Percentiles rank a stretch among this genome's conserved stretches.
Conservation (phyloP, 2,113 vertebrate genomes). For the Ascaphus truei region DNA sequence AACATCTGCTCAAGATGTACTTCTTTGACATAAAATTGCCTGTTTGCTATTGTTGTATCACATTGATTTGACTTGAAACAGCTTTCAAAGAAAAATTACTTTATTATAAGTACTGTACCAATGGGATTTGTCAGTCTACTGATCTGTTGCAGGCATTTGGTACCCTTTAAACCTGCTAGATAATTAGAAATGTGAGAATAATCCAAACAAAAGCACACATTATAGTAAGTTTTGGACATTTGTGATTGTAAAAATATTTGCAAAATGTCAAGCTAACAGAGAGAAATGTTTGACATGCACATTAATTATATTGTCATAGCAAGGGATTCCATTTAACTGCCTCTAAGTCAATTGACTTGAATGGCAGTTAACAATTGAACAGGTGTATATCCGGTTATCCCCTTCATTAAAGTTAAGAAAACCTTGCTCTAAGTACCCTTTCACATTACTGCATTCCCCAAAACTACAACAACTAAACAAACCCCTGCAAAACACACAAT, state of each 20-base stretch:
- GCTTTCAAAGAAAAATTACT: slow-evolving; percentile 21
- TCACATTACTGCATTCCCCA: too few relatives aligned
- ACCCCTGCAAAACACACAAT: too few relatives aligned
- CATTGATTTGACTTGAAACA: slow-evolving; percentile 10
- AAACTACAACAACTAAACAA: too few relatives aligned
- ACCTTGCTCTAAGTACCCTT: too few relatives aligned
- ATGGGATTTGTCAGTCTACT: slow-evolving; percentile 32
- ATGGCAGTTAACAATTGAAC: too few relatives aligned
- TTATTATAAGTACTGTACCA: slow-evolving; percentile 21
- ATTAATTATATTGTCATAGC: background rate
- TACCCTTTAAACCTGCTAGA: too few relatives aligned
- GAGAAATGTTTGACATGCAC: background rate
- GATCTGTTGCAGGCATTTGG: slow-evolving; percentile 27
- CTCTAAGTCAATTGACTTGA: too few relatives aligned
- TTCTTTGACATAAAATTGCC: slow-evolving; percentile 41
- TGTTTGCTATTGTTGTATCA: slow-evolving; percentile 47
- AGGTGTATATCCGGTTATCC: too few relatives aligned
- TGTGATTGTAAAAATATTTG: background rate
- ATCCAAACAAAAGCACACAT: background rate
- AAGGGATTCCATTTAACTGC: too few relatives aligned
- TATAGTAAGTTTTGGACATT: too few relatives aligned
- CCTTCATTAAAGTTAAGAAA: too few relatives aligned
- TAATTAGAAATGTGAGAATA: too few relatives aligned
- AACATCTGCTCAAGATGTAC: slow-evolving; percentile 45
- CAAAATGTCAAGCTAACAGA: background rate